Percentiles rank a stretch among this genome's conserved stretches.
Evolutionary conservation across 2,113 vertebrate species (phyloP).

Genomic region (Puffinus mauretanicus): DNA sequence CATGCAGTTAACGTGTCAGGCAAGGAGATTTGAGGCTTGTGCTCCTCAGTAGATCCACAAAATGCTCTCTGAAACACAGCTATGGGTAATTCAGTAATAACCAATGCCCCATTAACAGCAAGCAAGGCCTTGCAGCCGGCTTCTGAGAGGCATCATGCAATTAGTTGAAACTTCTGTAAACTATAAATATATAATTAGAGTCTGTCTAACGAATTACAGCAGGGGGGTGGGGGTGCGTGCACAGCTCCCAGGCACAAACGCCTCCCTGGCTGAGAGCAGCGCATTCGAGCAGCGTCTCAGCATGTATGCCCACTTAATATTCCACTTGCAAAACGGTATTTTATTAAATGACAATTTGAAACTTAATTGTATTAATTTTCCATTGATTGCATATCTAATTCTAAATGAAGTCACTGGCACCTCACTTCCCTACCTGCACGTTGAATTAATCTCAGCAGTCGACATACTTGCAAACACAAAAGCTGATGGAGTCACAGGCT

Average conservation of each 20-base stretch:
- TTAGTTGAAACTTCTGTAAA: conserved; percentile 11
- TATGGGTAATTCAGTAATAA: not conserved
- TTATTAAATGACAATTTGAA: conserved; percentile 25
- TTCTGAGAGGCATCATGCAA: not conserved
- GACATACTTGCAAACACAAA: not conserved
- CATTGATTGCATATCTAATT: not conserved
- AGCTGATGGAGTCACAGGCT: not conserved
- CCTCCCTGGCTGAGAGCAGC: not conserved
- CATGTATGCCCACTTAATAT: not conserved
- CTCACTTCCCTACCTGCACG: not conserved
- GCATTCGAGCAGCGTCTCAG: not conserved
- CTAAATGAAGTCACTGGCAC: not conserved
- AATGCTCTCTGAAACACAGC: not conserved
- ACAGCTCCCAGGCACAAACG: not conserved
- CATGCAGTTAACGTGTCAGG: not conserved
- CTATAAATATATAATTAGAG: conserved; percentile 8
- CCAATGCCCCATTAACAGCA: not conserved
- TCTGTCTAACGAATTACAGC: not conserved
- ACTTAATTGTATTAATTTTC: conserved; percentile 34
- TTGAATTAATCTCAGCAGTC: not conserved
- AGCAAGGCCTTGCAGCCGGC: not conserved
- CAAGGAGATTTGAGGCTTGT: not conserved
- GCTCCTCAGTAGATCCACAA: not conserved
- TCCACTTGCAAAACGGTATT: not conserved
- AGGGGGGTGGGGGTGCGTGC: rapidly evolving